Percentiles rank a stretch among this genome's conserved stretches.
Conservation (phyloP, 2,797 vertebrate genomes). For the Psittacula echo region DNA sequence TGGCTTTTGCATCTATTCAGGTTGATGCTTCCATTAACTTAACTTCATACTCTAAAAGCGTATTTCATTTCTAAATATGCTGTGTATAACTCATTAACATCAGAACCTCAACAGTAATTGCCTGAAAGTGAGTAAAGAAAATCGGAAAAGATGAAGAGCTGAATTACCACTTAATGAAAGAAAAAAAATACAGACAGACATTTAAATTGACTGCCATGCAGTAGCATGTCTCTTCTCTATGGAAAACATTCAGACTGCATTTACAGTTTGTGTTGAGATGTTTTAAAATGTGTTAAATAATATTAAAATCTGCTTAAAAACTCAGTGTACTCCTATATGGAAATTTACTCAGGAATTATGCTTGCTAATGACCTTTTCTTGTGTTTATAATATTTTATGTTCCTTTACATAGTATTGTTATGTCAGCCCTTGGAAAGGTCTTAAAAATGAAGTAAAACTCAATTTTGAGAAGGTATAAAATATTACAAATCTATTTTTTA, state of each 20-base stretch:
- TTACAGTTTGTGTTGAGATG: conserved; percentile 53
- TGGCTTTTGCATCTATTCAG: conserved; percentile 71
- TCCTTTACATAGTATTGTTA: not conserved
- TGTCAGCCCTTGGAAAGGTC: not conserved
- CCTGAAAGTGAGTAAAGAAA: conserved; percentile 79
- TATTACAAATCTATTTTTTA: not conserved
- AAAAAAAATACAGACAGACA: conserved; percentile 39
- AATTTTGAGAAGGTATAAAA: not conserved
- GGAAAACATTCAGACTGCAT: conserved; percentile 60
- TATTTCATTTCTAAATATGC: conserved; percentile 73
- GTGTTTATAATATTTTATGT: not conserved
- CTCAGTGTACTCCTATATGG: not conserved
- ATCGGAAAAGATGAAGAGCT: conserved; percentile 76
- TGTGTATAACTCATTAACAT: conserved; percentile 82
- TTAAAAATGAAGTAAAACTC: not conserved
- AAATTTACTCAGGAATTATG: not conserved
- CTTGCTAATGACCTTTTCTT: not conserved
- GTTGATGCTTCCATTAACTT: conserved; percentile 77
- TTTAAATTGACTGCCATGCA: conserved; percentile 71
- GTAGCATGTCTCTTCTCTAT: conserved; percentile 49
- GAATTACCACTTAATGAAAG: conserved; percentile 83
- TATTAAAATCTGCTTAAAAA: conserved; percentile 16
- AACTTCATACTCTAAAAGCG: conserved; percentile 75
- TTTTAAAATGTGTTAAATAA: conserved; percentile 41
- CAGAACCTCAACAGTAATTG: conserved; percentile 79